Evolutionary conservation across 2,113 vertebrate species (phyloP).

Genomic region (Notiomystis cincta): DNA sequence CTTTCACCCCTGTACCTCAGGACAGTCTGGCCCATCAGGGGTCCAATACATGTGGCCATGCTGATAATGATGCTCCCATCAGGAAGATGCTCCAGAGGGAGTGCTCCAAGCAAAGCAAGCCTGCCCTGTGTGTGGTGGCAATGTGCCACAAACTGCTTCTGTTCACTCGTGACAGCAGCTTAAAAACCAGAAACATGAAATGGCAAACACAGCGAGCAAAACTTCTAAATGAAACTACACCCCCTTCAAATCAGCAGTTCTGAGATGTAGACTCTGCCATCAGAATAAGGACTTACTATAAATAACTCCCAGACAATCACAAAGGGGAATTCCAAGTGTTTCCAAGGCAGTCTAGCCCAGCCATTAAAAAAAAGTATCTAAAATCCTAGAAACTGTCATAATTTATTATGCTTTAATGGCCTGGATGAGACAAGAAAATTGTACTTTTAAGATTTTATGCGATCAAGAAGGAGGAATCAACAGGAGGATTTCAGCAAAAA

Average conservation of each 20-base stretch:
- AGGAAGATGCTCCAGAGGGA: not conserved
- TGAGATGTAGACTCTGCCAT: not conserved
- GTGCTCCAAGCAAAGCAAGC: not conserved
- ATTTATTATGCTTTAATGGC: not conserved
- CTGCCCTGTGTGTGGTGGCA: not conserved
- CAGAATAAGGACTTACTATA: not conserved
- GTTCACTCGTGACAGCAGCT: not conserved
- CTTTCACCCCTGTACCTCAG: not conserved
- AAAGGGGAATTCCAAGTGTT: conserved; percentile 38
- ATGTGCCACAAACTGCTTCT: not conserved
- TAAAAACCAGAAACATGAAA: not conserved
- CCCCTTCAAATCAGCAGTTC: not conserved
- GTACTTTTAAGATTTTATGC: not conserved
- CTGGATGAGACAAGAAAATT: not conserved
- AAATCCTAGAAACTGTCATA: not conserved
- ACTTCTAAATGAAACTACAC: not conserved
- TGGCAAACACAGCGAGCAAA: not conserved
- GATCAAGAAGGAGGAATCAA: not conserved
- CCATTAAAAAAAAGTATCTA: not conserved
- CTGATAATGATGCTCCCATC: not conserved
- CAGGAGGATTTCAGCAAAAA: not conserved
- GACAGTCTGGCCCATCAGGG: not conserved
- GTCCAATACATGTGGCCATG: not conserved
- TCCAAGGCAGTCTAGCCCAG: not conserved
- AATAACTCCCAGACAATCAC: conserved; percentile 28